phyloP scores from a whole-genome alignment of 2,888 invertebrate genomes.

The Phyto melanocephala region DNA sequence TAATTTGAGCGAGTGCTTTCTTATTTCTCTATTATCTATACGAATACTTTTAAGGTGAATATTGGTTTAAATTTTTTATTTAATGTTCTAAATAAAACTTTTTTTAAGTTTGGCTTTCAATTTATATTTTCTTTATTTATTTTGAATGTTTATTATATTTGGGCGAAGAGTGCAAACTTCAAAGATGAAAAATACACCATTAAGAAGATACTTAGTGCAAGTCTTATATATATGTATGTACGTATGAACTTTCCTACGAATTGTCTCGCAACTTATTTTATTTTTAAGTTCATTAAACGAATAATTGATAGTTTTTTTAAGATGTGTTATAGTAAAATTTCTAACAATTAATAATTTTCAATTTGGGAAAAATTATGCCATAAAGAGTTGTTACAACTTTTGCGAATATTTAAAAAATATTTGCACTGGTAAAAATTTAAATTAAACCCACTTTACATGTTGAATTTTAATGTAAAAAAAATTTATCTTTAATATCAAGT shows the following conservation, averaged over 20 bases:
- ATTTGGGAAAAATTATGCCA: not conserved
- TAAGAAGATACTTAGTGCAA: conserved; percentile 7
- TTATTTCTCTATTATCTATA: not conserved
- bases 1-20: not conserved
- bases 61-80: not conserved
- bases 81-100: conserved; percentile 48
- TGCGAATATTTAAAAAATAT: no score
- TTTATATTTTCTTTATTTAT: conserved; percentile 19
- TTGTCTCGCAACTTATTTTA: conserved; percentile 3
- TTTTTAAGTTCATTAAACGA: conserved; percentile 40
- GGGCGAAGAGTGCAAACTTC: conserved; percentile 30
- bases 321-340: not conserved
- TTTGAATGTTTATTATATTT: conserved; percentile 17
- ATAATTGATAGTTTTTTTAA: not conserved
- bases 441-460: no score
- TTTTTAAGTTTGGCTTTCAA: conserved; percentile 49
- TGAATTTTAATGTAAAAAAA: no score
- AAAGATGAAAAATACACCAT: conserved; percentile 24
- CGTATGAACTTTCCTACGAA: not conserved
- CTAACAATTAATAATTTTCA: not conserved
- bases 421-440: no score
- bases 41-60: conserved; percentile 18
- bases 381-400: not conserved
- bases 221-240: not conserved
- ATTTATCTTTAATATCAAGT: no score